phyloP scores from a whole-genome alignment of 1,140 invertebrate genomes.

The Pseudomyrmex pallidus region DNA sequence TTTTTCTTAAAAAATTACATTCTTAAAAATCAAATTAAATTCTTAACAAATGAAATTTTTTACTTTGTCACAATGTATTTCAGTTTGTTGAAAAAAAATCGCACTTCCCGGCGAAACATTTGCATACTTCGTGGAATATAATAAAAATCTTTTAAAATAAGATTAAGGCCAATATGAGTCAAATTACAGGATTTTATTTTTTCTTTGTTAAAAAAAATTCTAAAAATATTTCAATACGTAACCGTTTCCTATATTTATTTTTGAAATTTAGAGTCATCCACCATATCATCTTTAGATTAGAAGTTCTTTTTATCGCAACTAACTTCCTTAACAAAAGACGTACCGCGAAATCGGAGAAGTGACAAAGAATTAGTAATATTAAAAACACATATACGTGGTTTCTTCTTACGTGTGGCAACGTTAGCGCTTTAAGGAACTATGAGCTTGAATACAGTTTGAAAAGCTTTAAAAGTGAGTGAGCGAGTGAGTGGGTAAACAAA shows the following conservation, averaged over 20 bases:
- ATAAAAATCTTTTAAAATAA: no score
- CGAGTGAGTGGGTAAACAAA: conserved; percentile 70
- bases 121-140: no score
- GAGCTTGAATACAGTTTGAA: conserved; percentile 72
- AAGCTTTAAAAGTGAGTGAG: conserved; percentile 73
- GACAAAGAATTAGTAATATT: neutral
- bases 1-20: no score
- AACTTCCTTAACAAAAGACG: neutral
- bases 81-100: no score
- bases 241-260: neutral
- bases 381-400: conserved; percentile 3
- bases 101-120: no score
- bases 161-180: no score
- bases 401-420: conserved; percentile 58
- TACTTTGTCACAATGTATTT: no score
- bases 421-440: conserved; percentile 69
- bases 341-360: neutral
- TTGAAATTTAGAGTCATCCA: neutral
- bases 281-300: neutral
- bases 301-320: neutral
- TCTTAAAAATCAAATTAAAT: no score
- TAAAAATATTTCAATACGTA: no score
- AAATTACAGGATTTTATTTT: no score
- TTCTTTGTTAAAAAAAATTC: no score
- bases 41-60: no score